Conservation (phyloP, 2,888 invertebrate species). For the Aspidiotus destructor region DNA sequence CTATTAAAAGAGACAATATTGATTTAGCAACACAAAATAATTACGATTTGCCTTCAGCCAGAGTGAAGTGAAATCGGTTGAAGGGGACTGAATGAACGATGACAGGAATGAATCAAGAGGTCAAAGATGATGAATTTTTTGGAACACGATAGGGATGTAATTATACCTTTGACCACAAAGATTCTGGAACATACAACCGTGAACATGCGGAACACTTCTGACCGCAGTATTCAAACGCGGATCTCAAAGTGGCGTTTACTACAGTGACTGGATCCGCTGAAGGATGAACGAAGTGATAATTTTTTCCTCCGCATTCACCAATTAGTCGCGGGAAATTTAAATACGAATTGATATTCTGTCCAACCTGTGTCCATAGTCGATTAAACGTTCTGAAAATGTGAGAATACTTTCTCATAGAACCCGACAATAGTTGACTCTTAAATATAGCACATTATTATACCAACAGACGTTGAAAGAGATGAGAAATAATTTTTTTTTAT, state of each 20-base stretch:
- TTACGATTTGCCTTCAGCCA: too few species aligned
- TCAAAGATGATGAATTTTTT: too few species aligned
- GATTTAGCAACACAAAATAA: too few species aligned
- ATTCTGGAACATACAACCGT: conserved; percentile 89
- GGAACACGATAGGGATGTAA: background rate
- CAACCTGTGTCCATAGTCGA: conserved; percentile 85
- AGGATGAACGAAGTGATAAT: conserved; percentile 93
- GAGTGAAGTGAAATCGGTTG: too few species aligned
- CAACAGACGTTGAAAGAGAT: too few species aligned
- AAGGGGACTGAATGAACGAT: too few species aligned
- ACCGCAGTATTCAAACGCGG: conserved; percentile 92
- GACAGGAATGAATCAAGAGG: too few species aligned
- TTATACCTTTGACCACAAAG: conserved; percentile 62
- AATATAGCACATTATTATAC: too few species aligned
- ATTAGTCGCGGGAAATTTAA: conserved; percentile 85
- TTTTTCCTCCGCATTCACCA: conserved; percentile 97
- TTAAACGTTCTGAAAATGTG: conserved; percentile 66
- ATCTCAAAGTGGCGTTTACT: conserved; percentile 71
- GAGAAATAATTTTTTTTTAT: too few species aligned
- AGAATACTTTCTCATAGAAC: background rate
- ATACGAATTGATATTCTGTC: conserved; percentile 73
- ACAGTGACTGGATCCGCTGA: conserved; percentile 77
- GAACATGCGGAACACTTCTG: conserved; percentile 99
- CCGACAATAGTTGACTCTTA: too few species aligned
- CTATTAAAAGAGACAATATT: conserved; percentile 41